phyloP scores from a whole-genome alignment of 2,888 invertebrate genomes.

The Chloromyia formosa region DNA sequence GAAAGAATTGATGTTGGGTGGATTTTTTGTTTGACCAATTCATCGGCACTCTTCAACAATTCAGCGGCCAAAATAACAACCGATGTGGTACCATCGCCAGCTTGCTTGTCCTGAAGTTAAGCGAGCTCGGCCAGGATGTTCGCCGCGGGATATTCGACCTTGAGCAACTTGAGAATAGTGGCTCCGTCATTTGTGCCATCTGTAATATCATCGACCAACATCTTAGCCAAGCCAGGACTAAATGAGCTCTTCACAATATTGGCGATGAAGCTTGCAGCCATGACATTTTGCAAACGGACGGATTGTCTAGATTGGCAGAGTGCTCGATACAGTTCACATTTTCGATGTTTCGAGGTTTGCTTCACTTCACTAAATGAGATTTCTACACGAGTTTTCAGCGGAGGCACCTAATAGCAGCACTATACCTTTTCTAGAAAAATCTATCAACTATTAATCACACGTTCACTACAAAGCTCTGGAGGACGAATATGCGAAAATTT shows the following conservation, averaged over 20 bases:
- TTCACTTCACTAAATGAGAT: constrained; percentile 11
- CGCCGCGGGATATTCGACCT: constrained; percentile 99
- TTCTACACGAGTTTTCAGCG: background rate
- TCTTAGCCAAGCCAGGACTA: constrained; percentile 99
- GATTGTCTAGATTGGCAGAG: constrained; percentile 90
- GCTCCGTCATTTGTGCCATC: constrained; percentile 99
- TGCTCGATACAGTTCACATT: constrained; percentile 63
- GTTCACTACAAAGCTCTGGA: too few species aligned
- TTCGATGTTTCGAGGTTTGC: constrained; percentile 44
- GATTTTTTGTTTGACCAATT: constrained; percentile 97
- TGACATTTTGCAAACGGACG: constrained; percentile 97
- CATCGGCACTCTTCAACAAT: constrained; percentile 90
- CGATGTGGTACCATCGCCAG: constrained; percentile 99
- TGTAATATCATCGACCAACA: constrained; percentile 99
- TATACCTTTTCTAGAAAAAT: constrained; percentile 25
- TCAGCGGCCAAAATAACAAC: constrained; percentile 87
- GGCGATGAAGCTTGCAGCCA: constrained; percentile 95
- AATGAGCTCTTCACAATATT: constrained; percentile 99
- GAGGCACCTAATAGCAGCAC: background rate
- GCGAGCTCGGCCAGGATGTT: constrained; percentile 95
- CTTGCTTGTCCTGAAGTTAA: constrained; percentile 98
- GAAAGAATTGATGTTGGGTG: constrained; percentile 99
- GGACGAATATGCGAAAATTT: too few species aligned
- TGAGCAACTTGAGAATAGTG: constrained; percentile 93
- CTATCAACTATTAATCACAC: constrained; percentile 32